These are phyloP conservation scores for Torymus texanus DNA, from an alignment of 2,888 invertebrate genomes.

Conservation along the genomic window DNA sequence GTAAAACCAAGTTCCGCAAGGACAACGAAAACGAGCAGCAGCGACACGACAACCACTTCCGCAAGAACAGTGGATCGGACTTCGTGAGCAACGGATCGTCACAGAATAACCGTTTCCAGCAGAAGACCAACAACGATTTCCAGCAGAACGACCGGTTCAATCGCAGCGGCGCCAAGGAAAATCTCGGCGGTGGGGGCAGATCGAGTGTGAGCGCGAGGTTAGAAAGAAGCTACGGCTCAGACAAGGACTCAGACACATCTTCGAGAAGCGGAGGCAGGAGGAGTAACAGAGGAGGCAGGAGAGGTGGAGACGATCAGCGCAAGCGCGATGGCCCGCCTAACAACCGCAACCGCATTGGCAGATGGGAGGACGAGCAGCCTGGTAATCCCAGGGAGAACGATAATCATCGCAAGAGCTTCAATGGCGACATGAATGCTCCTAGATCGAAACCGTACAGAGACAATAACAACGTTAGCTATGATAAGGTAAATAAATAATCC, in stretches of 20 bases:
- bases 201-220: slow-evolving; percentile 54
- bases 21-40: slow-evolving; percentile 65
- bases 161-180: slow-evolving; percentile 17
- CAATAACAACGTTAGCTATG: not conserved
- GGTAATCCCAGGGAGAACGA: not conserved
- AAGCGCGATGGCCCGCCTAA: slow-evolving; percentile 24
- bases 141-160: not conserved
- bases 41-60: slow-evolving; percentile 62
- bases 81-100: too few species aligned
- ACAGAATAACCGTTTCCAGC: too few species aligned
- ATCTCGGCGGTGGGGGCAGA: slow-evolving; percentile 41
- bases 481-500: slow-evolving; percentile 23
- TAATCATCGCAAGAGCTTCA: slow-evolving; percentile 12
- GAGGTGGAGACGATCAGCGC: slow-evolving; percentile 26
- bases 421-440: not conserved
- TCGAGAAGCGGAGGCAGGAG: slow-evolving; percentile 62
- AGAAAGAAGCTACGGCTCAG: slow-evolving; percentile 59
- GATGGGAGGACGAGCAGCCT: slow-evolving; percentile 50
- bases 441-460: slow-evolving; percentile 23
- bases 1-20: slow-evolving; percentile 62
- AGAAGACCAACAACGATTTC: slow-evolving; percentile 3
- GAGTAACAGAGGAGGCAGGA: slow-evolving; percentile 51
- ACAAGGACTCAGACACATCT: slow-evolving; percentile 67
- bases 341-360: slow-evolving; percentile 48
- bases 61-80: slow-evolving; percentile 35